Conservation (phyloP, 2,888 invertebrate genomes). For the Rhorus exstirpatorius region DNA sequence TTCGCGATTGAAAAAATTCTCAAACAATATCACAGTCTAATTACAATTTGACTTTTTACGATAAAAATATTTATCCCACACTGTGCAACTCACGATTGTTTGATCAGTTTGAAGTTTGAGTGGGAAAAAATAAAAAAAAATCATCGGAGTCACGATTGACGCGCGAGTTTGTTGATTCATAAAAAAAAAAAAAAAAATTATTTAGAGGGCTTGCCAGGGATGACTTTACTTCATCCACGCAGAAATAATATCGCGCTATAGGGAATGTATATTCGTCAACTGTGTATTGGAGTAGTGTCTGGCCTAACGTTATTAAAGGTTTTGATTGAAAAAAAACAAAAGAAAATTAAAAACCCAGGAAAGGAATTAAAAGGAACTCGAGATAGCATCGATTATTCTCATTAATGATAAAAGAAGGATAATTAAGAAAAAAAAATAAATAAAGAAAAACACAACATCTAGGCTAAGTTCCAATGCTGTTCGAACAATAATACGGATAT, state of each 20-base stretch:
- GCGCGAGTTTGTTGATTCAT: slow-evolving; percentile 2
- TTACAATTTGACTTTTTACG: neutral
- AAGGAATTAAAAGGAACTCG: slow-evolving; percentile 45
- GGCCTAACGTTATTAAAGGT: slow-evolving; percentile 83
- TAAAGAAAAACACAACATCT: slow-evolving; percentile 70
- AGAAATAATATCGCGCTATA: slow-evolving; percentile 61
- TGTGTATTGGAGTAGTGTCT: slow-evolving; percentile 84
- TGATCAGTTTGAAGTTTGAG: too few relatives aligned
- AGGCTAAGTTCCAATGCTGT: slow-evolving; percentile 85
- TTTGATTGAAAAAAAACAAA: slow-evolving; percentile 71
- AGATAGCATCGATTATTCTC: slow-evolving; percentile 65
- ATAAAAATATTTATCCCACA: neutral
- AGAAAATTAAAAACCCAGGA: slow-evolving; percentile 42
- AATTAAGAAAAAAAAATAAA: slow-evolving; percentile 51
- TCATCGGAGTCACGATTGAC: neutral
- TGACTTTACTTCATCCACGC: slow-evolving; percentile 57
- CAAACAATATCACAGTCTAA: too few relatives aligned
- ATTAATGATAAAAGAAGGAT: slow-evolving; percentile 73
- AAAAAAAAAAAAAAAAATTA: neutral
- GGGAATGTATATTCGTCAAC: slow-evolving; percentile 75
- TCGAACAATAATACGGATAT: slow-evolving; percentile 86
- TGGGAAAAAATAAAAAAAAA: too few relatives aligned
- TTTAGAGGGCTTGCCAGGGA: slow-evolving; percentile 52
- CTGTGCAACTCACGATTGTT: too few relatives aligned
- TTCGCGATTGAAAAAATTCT: too few relatives aligned